Base-by-base conservation (phyloP, 2,888 invertebrate genomes). In the Calameuta pallipes region DNA sequence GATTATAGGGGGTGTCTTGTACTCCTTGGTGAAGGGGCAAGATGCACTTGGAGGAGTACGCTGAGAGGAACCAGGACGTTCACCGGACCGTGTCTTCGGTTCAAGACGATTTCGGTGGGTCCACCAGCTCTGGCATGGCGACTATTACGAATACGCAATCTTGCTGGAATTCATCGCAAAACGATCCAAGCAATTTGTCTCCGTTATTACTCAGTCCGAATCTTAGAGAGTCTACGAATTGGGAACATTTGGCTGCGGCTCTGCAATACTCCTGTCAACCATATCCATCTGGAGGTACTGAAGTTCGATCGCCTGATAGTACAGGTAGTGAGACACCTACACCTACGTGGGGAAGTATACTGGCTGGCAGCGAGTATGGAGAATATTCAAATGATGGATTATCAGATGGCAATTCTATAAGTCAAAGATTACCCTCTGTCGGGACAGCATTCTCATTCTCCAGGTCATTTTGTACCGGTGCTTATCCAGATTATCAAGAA, bases 391-490 rank as follows among this genome's bases (percentile, higher is more conserved):
- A 87, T 74, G 86, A 87, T 31, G 79, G 73, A 31, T 35, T 69
- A 12, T 31, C 69, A 15, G 79, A 78, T n/a, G 79, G 78, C 34
- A 76, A 37, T 34, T 73, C 75, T 31, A 74, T 75, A 80, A 77
- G 79, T 1, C 86, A 85, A 13, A 81, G 85, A 36, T 78, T 90
- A 30, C 90, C 90, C 0, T 82, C 90, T 3, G 87, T 91, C 9
- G 86, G 83, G 15, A 86, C 89, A 0, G 91, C 90, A 0, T 91
- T 91, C 71, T 89, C 90, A 0, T 91, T 91, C 73, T 89, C 90
- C 2, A 76, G 79, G 56, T 74, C 79, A 31, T 79, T 79, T 70
- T 90, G 90, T 78, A 83, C 41, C 80, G 82, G 31, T 75, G 81
- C 33, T 23, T 85, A 83, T 34, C 83, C 81, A 74, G 84, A 83